Evolutionary conservation across 37 sponge, comb jelly and placozoan species (phyloP).

Genomic region (Agelas oroides): DNA sequence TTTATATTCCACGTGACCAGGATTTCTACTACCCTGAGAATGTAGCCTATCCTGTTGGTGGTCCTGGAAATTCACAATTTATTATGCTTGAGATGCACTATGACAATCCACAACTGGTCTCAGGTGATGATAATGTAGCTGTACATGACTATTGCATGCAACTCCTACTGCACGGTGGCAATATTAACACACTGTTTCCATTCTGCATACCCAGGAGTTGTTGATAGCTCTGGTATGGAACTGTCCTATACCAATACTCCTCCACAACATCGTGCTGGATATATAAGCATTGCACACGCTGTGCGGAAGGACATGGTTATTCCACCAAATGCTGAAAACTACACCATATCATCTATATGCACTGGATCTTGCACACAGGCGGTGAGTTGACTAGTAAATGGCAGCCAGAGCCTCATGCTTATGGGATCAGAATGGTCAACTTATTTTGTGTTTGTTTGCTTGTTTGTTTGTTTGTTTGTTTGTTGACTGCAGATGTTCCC

Average conservation of each 20-base stretch:
- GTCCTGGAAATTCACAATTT: slow-evolving; percentile 21
- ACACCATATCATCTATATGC: slow-evolving; percentile 4
- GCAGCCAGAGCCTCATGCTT: too few species aligned
- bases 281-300: slow-evolving; percentile 17
- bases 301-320: slow-evolving; percentile 20
- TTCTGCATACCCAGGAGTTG: neutral
- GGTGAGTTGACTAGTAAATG: too few species aligned
- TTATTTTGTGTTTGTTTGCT: too few species aligned
- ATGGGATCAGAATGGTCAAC: too few species aligned
- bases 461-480: too few species aligned
- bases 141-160: too few species aligned
- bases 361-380: slow-evolving; percentile 21
- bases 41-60: slow-evolving; percentile 65
- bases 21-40: slow-evolving; percentile 46
- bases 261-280: slow-evolving; percentile 35
- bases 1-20: slow-evolving; percentile 9
- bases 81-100: slow-evolving; percentile 60
- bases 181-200: too few species aligned
- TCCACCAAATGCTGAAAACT: slow-evolving; percentile 38
- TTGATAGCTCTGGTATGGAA: slow-evolving; percentile 56
- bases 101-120: slow-evolving; percentile 39
- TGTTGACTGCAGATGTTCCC: too few species aligned
- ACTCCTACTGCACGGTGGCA: too few species aligned
- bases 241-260: slow-evolving; percentile 12
- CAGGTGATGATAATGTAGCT: neutral